Evolutionary conservation across 2,888 invertebrate species (phyloP), one percentile per base, ranked within the genome.

Genomic region (Calameuta filiformis): DNA sequence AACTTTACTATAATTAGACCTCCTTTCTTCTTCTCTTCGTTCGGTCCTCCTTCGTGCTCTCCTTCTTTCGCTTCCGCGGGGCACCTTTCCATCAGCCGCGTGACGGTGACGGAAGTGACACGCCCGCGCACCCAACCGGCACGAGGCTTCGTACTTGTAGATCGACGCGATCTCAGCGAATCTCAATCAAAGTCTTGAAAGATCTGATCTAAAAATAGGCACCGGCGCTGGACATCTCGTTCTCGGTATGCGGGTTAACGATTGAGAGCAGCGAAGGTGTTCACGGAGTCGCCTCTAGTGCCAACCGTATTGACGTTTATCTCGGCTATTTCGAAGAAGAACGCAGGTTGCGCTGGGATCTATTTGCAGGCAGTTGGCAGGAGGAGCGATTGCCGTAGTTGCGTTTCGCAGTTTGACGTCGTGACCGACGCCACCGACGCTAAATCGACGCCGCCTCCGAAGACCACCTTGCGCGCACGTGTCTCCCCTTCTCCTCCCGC

Each of bases 311-410:
- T 31, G 35, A 23, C 69, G 71, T 40, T 71, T 69, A 73, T 40
- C 76, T 85, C 79, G 75, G 80, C 81, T 86, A 85, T 85, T 85
- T 86, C 85, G 81, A 85, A 85, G 69, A 80, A 77, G 80, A 75
- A 80, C 77, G 77, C 80, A 77, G 77, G 76, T 79, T 77, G 76
- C 77, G 79, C 77, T 80, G 71, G 77, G 69, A 73, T 85, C 85
- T 85, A 85, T 85, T 85, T 85, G 85, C 84, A 80, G 85, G 85
- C 83, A 81, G 81, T 86, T 85, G 85, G 85, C 85, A 84, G 80
- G 40, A 15, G 40, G 15, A 40, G 15, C 40, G 15, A 40, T 15
- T 15, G 40, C 40, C 85, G 76, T 68, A 34, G 69, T 30, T 69
- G 31, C 69, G 12, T 30, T 12, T 69, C 30, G 69, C 30, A 69